Conservation (phyloP, 2,113 vertebrate species). For the Grus americana region DNA sequence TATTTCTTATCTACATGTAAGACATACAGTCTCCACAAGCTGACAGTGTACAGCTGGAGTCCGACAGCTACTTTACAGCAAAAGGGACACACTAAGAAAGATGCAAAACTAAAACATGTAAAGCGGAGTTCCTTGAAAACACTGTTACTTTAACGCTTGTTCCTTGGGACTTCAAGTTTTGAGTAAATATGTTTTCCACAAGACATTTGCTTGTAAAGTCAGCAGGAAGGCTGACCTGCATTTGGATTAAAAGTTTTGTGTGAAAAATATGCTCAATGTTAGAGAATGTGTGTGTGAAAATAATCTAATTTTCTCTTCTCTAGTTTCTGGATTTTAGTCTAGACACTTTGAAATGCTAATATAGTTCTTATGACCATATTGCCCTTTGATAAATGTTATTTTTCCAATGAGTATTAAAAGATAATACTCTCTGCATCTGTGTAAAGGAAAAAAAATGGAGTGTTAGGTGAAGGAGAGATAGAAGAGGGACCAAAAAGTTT, state of each 20-base stretch:
- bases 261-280: neutral
- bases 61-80: neutral
- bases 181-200: neutral
- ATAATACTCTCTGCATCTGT: neutral
- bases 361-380: neutral
- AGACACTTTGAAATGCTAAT: neutral
- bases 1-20: neutral
- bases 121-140: neutral
- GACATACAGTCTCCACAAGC: neutral
- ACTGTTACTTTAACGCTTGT: neutral
- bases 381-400: neutral
- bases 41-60: neutral
- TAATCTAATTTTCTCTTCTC: neutral
- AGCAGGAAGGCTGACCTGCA: neutral
- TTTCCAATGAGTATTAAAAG: neutral
- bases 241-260: neutral
- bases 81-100: neutral
- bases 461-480: neutral
- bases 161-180: neutral
- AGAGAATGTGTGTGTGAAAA: neutral
- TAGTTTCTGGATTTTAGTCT: neutral
- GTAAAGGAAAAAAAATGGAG: neutral
- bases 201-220: neutral
- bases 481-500: neutral
- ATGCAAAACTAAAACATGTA: neutral